Conservation (phyloP, 1,140 invertebrate species). For the Samia ricini region DNA sequence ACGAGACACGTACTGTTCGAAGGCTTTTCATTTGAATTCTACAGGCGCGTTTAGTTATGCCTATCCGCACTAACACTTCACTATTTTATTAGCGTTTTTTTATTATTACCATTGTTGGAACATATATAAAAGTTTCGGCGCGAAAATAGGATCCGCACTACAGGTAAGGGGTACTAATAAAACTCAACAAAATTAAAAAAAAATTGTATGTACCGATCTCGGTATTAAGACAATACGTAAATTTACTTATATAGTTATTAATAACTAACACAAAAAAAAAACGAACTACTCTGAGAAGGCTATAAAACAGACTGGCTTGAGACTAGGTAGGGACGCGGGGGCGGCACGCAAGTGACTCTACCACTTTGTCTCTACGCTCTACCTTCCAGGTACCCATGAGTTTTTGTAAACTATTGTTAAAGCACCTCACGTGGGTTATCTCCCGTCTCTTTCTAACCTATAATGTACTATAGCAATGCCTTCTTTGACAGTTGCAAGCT, state of each 20-base stretch:
- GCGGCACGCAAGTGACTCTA: conserved; percentile 34
- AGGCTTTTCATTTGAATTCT: conserved; percentile 59
- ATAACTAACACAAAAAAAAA: background rate
- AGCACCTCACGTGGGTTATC: conserved; percentile 58
- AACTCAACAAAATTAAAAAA: background rate
- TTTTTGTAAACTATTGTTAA: conserved; percentile 72
- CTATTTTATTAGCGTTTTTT: conserved; percentile 15
- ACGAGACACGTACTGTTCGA: conserved; percentile 53
- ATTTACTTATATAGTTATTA: background rate
- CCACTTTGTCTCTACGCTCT: conserved; percentile 14
- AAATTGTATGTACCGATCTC: background rate
- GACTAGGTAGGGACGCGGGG: conserved; percentile 35
- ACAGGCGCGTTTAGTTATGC: conserved; percentile 28
- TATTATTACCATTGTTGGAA: conserved; percentile 14
- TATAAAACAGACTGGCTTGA: conserved; percentile 51
- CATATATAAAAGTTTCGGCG: conserved; percentile 38
- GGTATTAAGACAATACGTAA: background rate
- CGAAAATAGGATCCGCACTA: conserved; percentile 47
- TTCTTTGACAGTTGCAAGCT: conserved; percentile 27
- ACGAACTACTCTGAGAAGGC: conserved; percentile 30
- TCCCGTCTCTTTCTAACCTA: conserved; percentile 38
- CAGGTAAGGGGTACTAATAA: background rate
- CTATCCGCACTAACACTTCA: conserved; percentile 10
- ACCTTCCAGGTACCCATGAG: conserved; percentile 65
- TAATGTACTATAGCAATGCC: conserved; percentile 28